These are phyloP conservation scores for Meloidogyne chitwoodi DNA, from an alignment of 1,140 invertebrate genomes.

Conservation along the genomic window DNA sequence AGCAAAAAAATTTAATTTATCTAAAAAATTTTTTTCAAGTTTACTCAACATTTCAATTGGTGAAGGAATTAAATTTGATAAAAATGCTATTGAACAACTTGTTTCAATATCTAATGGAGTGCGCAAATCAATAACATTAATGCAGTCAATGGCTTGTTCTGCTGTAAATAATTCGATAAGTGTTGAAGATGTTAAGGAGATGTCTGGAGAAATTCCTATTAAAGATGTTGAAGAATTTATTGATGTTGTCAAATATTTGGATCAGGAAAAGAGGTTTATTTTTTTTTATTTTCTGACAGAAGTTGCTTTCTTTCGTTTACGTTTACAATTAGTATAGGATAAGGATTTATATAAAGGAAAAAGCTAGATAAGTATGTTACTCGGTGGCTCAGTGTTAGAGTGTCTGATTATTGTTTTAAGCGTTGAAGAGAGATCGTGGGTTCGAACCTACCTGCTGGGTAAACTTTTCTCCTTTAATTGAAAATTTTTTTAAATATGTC, in stretches of 20 bases:
- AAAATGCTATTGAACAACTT: constrained; percentile 71
- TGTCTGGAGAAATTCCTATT: constrained; percentile 68
- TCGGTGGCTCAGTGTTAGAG: too few species aligned
- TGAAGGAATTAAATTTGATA: constrained; percentile 74
- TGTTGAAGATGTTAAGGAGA: constrained; percentile 71
- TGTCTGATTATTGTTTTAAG: too few species aligned
- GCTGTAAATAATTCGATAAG: constrained; percentile 64
- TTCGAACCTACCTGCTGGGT: too few species aligned
- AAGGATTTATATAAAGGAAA: too few species aligned
- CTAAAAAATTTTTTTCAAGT: constrained; percentile 61
- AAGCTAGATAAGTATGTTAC: too few species aligned
- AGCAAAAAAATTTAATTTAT: too few species aligned
- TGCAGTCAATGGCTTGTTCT: constrained; percentile 40
- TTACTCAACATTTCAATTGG: constrained; percentile 75
- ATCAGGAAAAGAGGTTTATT: constrained; percentile 20
- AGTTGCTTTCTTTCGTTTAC: neutral
- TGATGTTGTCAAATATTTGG: neutral
- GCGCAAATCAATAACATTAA: constrained; percentile 53
- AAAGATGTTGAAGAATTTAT: constrained; percentile 22
- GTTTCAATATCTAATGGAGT: constrained; percentile 87
- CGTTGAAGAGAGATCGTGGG: too few species aligned
- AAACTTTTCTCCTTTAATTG: too few species aligned
- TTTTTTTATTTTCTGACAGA: neutral
- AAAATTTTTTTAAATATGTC: too few species aligned
- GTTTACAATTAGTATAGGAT: too few species aligned